Base-by-base conservation (phyloP, 2,888 invertebrate genomes). In the Euphydryas editha region DNA sequence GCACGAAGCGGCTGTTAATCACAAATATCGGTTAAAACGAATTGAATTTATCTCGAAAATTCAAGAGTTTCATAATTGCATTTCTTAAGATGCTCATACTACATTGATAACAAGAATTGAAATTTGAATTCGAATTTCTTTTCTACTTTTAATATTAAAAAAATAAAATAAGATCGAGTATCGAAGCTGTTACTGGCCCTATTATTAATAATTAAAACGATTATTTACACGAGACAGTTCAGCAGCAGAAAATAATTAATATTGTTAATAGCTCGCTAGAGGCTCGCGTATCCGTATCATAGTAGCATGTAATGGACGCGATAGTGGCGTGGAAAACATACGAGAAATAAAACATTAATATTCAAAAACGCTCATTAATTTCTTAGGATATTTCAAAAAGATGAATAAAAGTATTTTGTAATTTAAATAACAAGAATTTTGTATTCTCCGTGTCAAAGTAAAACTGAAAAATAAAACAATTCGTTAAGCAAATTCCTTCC, bases 181-280 rank as follows among this genome's bases (percentile, higher is more conserved):
- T 20, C 65, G 36, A 47, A 63, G 65, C 59, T 69, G 69, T 65
- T 60, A 63, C 60, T 63, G 30, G 58, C 62, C 65, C 65, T 66
- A 70, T 78, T 81, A 79, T 83, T 81, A 77, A 81, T 85, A 85
- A 84, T 83, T 83, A 81, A 84, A 83, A 74, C 81, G 76, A 85
- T 84, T 83, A 84, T 79, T 82, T 80, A 73, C 76, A 69, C 78
- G 68, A 73, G 79, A 79, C 78, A 74, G 73, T 73, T 69, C 69
- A 63, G 74, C 69, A 66, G 74, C 68, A 70, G 68, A 67, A 74
- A 73, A 80, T 82, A 82, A 84, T 85, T 84, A 83, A 85, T 85
- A 81, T 81, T 78, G 79, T 80, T 81, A 83, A 83, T 81, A 79
- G 80, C 76, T 70, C 70, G 77, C 75, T 68, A 70, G 71, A 66